Evolutionary conservation across 2,113 vertebrate genomes (phyloP), one percentile per base, ranked within the genome.

Genomic region (Leptobrachium ailaonicum): DNA sequence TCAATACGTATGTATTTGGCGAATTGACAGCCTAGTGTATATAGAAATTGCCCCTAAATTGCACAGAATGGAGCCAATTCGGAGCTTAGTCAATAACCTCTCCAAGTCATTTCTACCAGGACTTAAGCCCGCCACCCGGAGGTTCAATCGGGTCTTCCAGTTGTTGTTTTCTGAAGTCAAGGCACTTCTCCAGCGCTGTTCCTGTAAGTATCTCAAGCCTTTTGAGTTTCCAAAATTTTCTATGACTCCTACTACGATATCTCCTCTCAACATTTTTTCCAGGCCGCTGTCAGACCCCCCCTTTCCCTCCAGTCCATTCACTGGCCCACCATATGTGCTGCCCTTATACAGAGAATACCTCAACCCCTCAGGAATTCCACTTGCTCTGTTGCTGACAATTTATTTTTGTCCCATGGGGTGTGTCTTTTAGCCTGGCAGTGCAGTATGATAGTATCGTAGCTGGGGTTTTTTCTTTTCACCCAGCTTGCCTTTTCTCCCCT

Each of bases 341-440:
- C 75, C 66, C 75, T 78, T 78, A 69, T 69, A 75, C 64, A 81
- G 79, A 68, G 69, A 79, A 73, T 74, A 81, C 73, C 79, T 81
- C 64, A 47, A 40, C 50, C 44, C 64, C 75, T 67, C 87, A 91
- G 90, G 91, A 91, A 92, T 92, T 90, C 87, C 90, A 89, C 90
- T 89, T 92, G 89, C 90, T 87, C 76, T 81, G 73, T n/a, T 88
- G 89, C 79, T 81, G 91, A 92, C 92, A 92, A 92, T 91, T 90
- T 92, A 92, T 92, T 92, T 92, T 91, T 91, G 91, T 90, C 88
- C 85, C 87, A 82, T 41, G 71, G 89, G 83, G 86, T 83, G 88
- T 87, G 89, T 91, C 88, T 84, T 88, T 60, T 71, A 81, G 79
- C 86, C 83, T 83, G 83, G 87, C 86, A 87, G 84, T 84, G 87